Base-by-base conservation (phyloP, 2,113 vertebrate species). In the Crotalus horridus region DNA sequence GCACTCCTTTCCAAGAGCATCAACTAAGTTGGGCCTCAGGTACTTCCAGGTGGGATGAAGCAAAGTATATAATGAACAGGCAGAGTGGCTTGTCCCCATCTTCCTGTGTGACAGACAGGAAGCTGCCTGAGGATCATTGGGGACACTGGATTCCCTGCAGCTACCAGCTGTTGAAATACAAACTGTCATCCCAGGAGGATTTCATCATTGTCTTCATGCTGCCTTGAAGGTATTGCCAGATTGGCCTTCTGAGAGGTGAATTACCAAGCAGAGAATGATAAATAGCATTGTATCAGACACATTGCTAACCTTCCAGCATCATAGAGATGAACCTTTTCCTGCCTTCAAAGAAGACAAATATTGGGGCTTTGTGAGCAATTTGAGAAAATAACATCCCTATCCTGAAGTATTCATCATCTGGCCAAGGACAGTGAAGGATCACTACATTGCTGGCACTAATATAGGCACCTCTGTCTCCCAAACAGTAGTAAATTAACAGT, bases 91-190 rank as follows among this genome's bases (percentile, higher is more conserved):
- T 43, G 5, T 89, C 64, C 91, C 64, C 55, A 88, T 91, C 87
- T 43, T 46, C 33, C 29, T 85, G 53, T 29, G 43, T 64, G 87
- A 93, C 53, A 53, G 55, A 55, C 51, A 61, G 87, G 69, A 89
- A 87, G 54, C 46, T 85, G 87, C 64, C 93, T 89, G n/a, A 91
- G 69, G 17, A 89, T 58, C 48, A 55, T 2, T 69, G 90, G 85
- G 56, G n/a, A 91, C 56, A 69, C 64, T 91, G 55, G 69, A 89
- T 89, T n/a, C 56, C 93, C 74, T 69, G 74, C 48, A 92, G 93
- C 93, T 86, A 81, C 90, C 88, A 89, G 74, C 81, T 87, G 87
- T 91, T 94, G 90, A 92, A 90, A 55, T 90, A 92, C 88, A 87
- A 90, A 90, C 90, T 92, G 81, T 86, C 93, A 89, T 58, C 26